Evolutionary conservation across 2,888 invertebrate genomes (phyloP), one percentile per base, ranked within the genome.

Genomic region (Antheraea yamamai): DNA sequence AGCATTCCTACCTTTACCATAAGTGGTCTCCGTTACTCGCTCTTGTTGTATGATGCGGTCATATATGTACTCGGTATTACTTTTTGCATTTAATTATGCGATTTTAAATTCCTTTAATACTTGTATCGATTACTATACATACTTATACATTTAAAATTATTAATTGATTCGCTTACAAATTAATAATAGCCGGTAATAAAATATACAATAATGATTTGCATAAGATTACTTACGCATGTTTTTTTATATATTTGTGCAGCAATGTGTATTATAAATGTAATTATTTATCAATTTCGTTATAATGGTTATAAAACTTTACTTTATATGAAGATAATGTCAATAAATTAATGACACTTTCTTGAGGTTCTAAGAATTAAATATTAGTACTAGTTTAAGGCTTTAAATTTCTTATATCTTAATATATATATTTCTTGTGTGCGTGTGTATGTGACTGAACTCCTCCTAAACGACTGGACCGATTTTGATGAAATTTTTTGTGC

Each of bases 1-100:
- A 73, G 75, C 75, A 74, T 74, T 77, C 73, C 75, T 75, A 71
- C 35, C 76, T 70, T 70, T 39, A 30, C 64, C 64, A 30, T 66
- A 30, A 30, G 64, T 66, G 26, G 30, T 66, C 64, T 66, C 64
- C 64, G 64, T 66, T 66, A 66, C 64, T 66, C 64, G 64, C 26
- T 14, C 30, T 66, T 66, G 26, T 66, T 30, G 64, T 66, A 66
- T 30, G 64, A 66, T 14, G 26, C 26, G 16, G 26, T 66, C 30
- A 30, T 14, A 14, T 30, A 30, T 20, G 26, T 20, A 12, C 20
- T 58, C 23, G 61, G 61, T n/a, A 23, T 61, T 61, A 6, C 7
- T 61, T 61, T 61, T 61, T 23, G n/a, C 23, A 23, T 23, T 61
- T 61, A 61, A n/a, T 58, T 58, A 58, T 58, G n/a, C 20, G 2